Percentiles rank a stretch among this genome's conserved stretches.
phyloP scores from a whole-genome alignment of 2,888 invertebrate genomes.

The Prenolepis imparis region DNA sequence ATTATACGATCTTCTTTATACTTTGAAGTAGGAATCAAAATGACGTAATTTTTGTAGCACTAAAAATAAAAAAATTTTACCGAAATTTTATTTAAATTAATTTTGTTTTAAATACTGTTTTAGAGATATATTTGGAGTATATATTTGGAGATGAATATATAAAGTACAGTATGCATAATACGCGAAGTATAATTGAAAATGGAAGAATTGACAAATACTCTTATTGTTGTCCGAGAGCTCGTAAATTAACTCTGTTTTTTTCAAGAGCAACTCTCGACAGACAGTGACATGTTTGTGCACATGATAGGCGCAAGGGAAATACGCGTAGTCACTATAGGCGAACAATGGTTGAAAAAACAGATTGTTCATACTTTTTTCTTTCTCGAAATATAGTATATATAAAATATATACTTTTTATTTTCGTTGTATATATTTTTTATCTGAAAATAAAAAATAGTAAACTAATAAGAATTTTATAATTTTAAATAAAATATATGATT shows the following conservation, averaged over 20 bases:
- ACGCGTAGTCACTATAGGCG: conserved; percentile 2
- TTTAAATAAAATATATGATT: neutral
- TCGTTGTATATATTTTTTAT: neutral
- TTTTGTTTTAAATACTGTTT: neutral
- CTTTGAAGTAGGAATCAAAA: neutral
- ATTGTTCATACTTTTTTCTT: neutral
- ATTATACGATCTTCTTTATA: neutral
- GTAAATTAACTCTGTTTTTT: conserved; percentile 11
- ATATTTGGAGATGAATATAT: neutral
- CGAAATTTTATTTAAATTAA: too few species aligned
- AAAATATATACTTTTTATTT: neutral
- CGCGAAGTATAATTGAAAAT: conserved; percentile 7
- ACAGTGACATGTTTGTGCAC: conserved; percentile 3
- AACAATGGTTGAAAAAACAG: neutral
- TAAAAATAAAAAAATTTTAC: neutral
- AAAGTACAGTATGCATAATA: neutral
- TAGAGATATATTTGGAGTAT: neutral
- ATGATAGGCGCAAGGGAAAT: conserved; percentile 5
- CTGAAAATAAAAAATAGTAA: neutral
- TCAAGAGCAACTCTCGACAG: neutral
- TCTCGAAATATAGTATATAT: neutral
- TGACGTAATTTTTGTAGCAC: neutral
- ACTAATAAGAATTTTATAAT: neutral
- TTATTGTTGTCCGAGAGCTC: neutral
- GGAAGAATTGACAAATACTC: neutral